Percentiles rank a stretch among this genome's conserved stretches.
These are phyloP conservation scores for Eurytoma adleriae DNA, from an alignment of 2,888 invertebrate genomes.

Conservation along the genomic window DNA sequence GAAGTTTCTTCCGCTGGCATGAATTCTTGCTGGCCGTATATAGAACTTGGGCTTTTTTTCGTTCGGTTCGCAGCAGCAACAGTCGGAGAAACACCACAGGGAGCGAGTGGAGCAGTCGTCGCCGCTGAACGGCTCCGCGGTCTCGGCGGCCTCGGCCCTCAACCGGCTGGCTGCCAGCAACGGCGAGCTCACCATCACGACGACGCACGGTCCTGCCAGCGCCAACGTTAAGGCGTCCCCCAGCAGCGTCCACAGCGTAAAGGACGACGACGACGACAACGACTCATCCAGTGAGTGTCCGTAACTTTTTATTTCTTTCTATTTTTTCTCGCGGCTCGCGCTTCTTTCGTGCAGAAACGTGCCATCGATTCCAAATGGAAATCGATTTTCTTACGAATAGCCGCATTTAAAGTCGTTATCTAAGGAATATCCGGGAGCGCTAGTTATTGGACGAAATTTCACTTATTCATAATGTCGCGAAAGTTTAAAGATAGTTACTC, in stretches of 20 bases:
- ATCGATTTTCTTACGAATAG: too few relatives aligned
- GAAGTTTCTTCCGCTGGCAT: too few relatives aligned
- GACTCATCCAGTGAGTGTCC: conserved; percentile 89
- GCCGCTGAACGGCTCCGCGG: conserved; percentile 76
- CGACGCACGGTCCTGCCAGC: conserved; percentile 81
- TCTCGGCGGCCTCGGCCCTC: conserved; percentile 79
- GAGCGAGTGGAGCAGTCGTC: conserved; percentile 77
- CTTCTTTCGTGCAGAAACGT: neutral
- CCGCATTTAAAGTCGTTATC: too few relatives aligned
- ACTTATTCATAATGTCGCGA: too few relatives aligned
- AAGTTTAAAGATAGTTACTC: too few relatives aligned
- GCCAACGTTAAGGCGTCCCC: conserved; percentile 72
- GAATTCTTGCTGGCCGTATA: too few relatives aligned
- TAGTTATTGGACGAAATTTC: too few relatives aligned
- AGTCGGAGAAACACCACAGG: conserved; percentile 75
- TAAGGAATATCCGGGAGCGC: too few relatives aligned
- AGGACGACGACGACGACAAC: conserved; percentile 80
- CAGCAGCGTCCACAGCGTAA: conserved; percentile 75
- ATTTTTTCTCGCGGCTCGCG: neutral
- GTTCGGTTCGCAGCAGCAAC: conserved; percentile 60
- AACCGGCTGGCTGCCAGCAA: conserved; percentile 87
- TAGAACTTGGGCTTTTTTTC: neutral
- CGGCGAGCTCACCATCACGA: conserved; percentile 90
- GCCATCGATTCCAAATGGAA: too few relatives aligned
- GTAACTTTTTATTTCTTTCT: conserved; percentile 16